A percentile compares a stretch with the other conserved stretches of the same genome.
phyloP scores from a whole-genome alignment of 1,140 invertebrate genomes.

The Oryctes rhinoceros region DNA sequence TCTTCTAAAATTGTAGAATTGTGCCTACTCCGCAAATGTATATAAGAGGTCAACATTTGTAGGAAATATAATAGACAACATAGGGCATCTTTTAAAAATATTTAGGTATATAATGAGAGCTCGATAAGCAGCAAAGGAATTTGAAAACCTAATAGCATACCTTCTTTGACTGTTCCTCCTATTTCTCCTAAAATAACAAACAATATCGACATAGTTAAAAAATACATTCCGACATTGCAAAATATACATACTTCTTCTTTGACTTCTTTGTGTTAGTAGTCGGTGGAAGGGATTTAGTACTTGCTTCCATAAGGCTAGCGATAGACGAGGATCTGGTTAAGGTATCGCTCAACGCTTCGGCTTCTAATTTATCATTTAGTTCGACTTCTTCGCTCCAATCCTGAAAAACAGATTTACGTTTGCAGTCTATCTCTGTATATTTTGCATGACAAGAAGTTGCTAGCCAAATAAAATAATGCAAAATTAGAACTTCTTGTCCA shows the following conservation, averaged over 20 bases:
- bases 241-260: conserved; percentile 38
- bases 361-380: conserved; percentile 62
- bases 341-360: conserved; percentile 63
- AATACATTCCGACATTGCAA: not conserved
- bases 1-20: too few species aligned
- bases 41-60: too few species aligned
- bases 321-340: conserved; percentile 65
- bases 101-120: not conserved
- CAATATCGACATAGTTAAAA: not conserved
- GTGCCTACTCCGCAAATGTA: too few species aligned
- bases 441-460: too few species aligned
- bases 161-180: conserved; percentile 48
- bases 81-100: not conserved
- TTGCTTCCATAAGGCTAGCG: conserved; percentile 64
- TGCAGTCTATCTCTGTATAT: not conserved
- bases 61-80: too few species aligned
- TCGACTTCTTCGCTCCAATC: conserved; percentile 70
- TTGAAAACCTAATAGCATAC: conserved; percentile 42
- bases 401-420: conserved; percentile 49
- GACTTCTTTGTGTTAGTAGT: conserved; percentile 39
- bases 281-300: conserved; percentile 52
- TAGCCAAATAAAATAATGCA: not conserved
- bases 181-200: conserved; percentile 49
- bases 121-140: not conserved
- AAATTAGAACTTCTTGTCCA: not conserved